Base-by-base conservation (phyloP, 2,797 vertebrate genomes). In the Cynodonichthys magdalenae region DNA sequence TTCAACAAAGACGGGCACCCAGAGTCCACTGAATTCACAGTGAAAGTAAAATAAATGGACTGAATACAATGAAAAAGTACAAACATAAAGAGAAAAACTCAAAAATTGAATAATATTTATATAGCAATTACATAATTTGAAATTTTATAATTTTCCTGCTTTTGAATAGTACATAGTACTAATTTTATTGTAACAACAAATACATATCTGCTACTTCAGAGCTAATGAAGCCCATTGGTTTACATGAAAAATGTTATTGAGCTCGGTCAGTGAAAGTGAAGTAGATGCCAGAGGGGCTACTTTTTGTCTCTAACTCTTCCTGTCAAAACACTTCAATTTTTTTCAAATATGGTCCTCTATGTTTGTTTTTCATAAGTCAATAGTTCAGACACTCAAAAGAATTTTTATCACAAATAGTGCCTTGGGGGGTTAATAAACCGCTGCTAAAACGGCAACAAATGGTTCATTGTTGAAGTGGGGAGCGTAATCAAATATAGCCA, bases 401-500 rank as follows among this genome's bases (percentile, higher is more conserved):
- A 49, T 59, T 54, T 55, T 5, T 4, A 59, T 15, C 47, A 44
- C 62, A 36, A 12, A 54, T n/a, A 48, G 24, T 10, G n/a, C 27
- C 5, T 1, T 39, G 2, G 55, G 24, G 27, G 8, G 5, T 5
- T 49, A 61, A 63, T 59, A 52, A 59, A 65, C 58, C 48, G 44
- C 51, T 65, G 47, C 24, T 71, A 58, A 68, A n/a, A 49, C 57
- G 12, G 14, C 27, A 27, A 17, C 24, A 66, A 58, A 76, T 69
- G 59, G 44, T 42, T 72, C 29, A 62, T 77, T 59, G 63, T 62
- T 61, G 53, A 63, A 28, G 57, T 70, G 53, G 67, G 50, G 49
- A 53, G 46, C 49, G 62, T 53, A 70, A 73, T 70, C 53, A 65
- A 60, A 59, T n/a, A 46, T 29, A 63, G 52, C 60, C 19, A 7